These are phyloP conservation scores for Drosophila eohydei DNA, from an alignment of 2,888 invertebrate species.

Conservation along the genomic window DNA sequence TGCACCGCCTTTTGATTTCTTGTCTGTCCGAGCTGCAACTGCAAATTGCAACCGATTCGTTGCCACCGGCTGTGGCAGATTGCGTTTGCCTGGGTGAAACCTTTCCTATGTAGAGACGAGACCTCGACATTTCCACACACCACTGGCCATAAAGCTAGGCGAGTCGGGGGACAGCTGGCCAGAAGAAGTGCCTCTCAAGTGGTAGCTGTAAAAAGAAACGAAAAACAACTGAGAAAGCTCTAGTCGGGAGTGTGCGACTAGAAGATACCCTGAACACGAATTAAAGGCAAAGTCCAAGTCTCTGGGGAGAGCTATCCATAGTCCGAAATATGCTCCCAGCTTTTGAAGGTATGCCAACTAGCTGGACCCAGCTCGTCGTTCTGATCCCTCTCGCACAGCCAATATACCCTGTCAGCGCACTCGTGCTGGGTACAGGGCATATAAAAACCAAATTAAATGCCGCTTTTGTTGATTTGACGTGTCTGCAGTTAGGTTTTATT, in stretches of 20 bases:
- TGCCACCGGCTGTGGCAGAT: constrained; percentile 53
- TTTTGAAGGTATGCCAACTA: too few relatives aligned
- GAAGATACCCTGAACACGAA: too few relatives aligned
- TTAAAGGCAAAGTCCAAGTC: too few relatives aligned
- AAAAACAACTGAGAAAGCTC: background rate
- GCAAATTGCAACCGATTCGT: constrained; percentile 66
- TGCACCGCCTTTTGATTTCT: constrained; percentile 44
- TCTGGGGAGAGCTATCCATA: too few relatives aligned
- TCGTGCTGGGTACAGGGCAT: background rate
- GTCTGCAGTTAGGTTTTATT: constrained; percentile 46
- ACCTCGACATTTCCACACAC: constrained; percentile 38
- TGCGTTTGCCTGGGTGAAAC: constrained; percentile 43
- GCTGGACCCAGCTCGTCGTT: too few relatives aligned
- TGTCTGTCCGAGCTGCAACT: constrained; percentile 57
- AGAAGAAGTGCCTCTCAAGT: constrained; percentile 22
- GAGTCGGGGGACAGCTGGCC: background rate
- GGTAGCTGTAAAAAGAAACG: constrained; percentile 52
- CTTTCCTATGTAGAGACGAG: constrained; percentile 47
- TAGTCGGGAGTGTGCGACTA: background rate
- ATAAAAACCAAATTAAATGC: constrained; percentile 39
- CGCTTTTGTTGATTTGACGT: constrained; percentile 55
- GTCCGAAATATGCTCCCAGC: too few relatives aligned
- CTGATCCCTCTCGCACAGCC: too few relatives aligned
- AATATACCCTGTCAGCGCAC: background rate
- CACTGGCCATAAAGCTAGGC: constrained; percentile 33